Evolutionary conservation across 2,888 invertebrate species (phyloP), one percentile per base, ranked within the genome.

Genomic region (Glaucopsyche alexis): DNA sequence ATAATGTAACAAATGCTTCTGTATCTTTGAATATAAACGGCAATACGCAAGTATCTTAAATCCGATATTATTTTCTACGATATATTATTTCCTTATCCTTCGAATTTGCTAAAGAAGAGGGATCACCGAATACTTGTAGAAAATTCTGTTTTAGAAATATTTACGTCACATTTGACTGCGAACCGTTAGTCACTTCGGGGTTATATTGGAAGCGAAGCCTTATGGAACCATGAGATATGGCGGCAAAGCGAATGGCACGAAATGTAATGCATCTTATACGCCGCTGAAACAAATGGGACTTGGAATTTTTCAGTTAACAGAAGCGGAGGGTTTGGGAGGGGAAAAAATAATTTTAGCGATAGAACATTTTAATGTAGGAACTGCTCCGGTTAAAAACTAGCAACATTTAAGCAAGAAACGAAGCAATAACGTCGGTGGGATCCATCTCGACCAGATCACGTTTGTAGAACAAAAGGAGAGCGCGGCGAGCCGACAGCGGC

Each of bases 371-470:
- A 83, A 84, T 86, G 81, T 79, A 82, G 84, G 83, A 84, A 85
- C 81, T 85, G 84, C 87, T 85, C 87, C 83, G 82, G 81, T 82
- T 80, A 82, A 86, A 85, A 85, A 87, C 84, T 86, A 88, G 88
- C 85, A 86, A 84, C 84, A 88, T 88, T 86, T 85, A 81, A 87
- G 83, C 84, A 84, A 85, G 83, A 82, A 87, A 82, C 83, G 81
- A 80, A 87, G 88, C 84, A 88, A 87, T 89, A 89, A 86, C 84
- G 86, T 87, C 84, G 82, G 83, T 85, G 85, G 84, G 87, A 85
- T 88, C 88, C 89, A 89, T 89, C 89, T 87, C 87, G 87, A 84
- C 82, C 86, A 89, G 91, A 91, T 91, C 91, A 91, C 90, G 91
- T 90, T 87, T 88, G 83, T 82, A 81, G 86, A 90, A 91, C 90